A percentile compares a stretch with the other conserved stretches of the same genome.
Conservation (phyloP, 2,888 invertebrate genomes). For the Tinea pellionella region DNA sequence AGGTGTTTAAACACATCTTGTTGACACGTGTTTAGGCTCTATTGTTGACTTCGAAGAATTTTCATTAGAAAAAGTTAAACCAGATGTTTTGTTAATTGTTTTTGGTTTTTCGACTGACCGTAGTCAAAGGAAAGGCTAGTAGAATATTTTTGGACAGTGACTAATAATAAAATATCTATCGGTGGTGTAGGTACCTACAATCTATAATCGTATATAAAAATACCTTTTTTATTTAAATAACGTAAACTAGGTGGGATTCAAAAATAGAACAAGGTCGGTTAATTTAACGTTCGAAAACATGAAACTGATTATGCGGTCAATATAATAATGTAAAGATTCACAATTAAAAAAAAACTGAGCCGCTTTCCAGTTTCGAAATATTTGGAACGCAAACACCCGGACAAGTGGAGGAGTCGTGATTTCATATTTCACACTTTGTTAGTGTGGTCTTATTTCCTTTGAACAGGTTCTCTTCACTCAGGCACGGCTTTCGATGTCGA, state of each 20-base stretch:
- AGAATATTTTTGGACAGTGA: neutral
- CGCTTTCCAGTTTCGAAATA: conserved; percentile 52
- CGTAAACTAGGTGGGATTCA: conserved; percentile 15
- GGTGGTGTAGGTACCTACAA: neutral
- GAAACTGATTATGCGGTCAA: conserved; percentile 33
- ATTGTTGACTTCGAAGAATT: conserved; percentile 32
- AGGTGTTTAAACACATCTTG: conserved; percentile 47
- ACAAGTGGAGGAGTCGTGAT: conserved; percentile 63
- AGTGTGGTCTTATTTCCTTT: conserved; percentile 37
- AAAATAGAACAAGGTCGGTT: conserved; percentile 45
- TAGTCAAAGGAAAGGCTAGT: neutral
- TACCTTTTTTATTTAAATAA: conserved; percentile 10
- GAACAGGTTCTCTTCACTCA: conserved; percentile 54
- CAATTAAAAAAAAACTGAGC: conserved; percentile 24
- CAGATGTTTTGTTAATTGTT: conserved; percentile 34
- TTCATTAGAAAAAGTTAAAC: conserved; percentile 20
- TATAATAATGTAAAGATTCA: conserved; percentile 18
- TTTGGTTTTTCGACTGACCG: neutral
- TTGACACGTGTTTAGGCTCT: conserved; percentile 30
- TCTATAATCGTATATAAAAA: neutral
- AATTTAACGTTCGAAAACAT: conserved; percentile 12
- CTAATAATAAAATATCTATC: neutral
- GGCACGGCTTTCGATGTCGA: conserved; percentile 22
- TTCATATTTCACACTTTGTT: conserved; percentile 67
- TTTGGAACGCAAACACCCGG: conserved; percentile 61